Base-by-base conservation (phyloP, 2,113 vertebrate species). In the Ciconia maguari region DNA sequence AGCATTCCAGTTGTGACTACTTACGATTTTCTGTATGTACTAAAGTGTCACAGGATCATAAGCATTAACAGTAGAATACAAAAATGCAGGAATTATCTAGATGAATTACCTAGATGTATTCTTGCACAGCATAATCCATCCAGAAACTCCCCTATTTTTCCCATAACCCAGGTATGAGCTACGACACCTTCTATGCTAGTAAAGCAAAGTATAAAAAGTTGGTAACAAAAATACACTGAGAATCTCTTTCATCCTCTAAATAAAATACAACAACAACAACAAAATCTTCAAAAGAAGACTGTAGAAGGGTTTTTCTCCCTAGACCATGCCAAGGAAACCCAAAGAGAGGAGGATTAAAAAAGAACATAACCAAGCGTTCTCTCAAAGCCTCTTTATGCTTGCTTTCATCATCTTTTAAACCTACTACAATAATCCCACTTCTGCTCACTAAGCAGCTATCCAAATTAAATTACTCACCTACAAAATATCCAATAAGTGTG, bases 401-500 rank as follows among this genome's bases (percentile, higher is more conserved):
- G 42, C 42, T 71, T 88, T 85, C 83, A 94, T 94, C 72, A 79
- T 74, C 90, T 96, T 85, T 84, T 86, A 91, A 96, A 89, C 68
- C 82, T 74, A 65, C 81, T 87, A 38, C 49, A 42, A 5, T 68
- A 89, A 93, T 92, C 86, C 81, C 65, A 46, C 21, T 11, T 42
- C 87, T 95, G 89, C 79, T 87, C 87, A 44, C 75, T 58, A 58
- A 81, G 72, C 69, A 57, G 55, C 44, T 38, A 18, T 17, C 48
- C 38, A 11, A 55, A 57, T 57, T 72, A 66, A 76, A 91, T 70
- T 83, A 84, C 99, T 99, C 98, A 99, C 99, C 99, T 97, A 99
- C 99, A 81, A 99, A 99, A 98, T 99, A 99, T 94, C 99, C 99
- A 75, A 99, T 99, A 94, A 99, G 99, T 88, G 99, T 99, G 98